phyloP scores from a whole-genome alignment of 2,113 vertebrate species.

The Rhadina sibilatrix region DNA sequence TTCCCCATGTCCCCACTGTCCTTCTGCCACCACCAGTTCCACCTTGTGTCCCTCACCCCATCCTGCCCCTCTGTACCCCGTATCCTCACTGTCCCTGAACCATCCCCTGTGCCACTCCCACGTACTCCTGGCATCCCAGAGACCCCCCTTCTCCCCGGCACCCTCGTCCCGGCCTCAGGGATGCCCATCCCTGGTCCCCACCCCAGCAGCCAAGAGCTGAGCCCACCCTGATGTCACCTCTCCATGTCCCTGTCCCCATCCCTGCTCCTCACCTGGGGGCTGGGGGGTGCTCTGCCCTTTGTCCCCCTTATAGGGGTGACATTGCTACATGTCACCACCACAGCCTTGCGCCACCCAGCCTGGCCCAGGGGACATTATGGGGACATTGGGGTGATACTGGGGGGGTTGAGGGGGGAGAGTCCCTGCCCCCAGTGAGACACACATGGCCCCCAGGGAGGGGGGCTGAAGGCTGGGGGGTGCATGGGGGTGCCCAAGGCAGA shows the following conservation, averaged over 20 bases:
- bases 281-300: accelerated
- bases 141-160: background rate
- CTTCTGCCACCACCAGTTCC: background rate
- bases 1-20: too few relatives aligned
- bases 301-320: background rate
- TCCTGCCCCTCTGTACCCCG: background rate
- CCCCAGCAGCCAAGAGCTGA: background rate
- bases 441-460: too few relatives aligned
- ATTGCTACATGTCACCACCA: background rate
- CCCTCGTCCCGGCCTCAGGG: background rate
- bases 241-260: background rate
- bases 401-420: background rate
- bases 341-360: background rate
- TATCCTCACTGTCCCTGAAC: background rate
- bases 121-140: background rate
- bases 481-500: background rate
- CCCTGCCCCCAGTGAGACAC: background rate
- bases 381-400: background rate
- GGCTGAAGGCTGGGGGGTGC: background rate
- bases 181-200: background rate
- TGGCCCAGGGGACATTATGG: background rate
- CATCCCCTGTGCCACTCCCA: background rate
- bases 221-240: too few relatives aligned
- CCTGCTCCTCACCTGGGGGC: background rate
- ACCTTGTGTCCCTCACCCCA: background rate